Percentiles rank a stretch among this genome's conserved stretches.
phyloP scores from a whole-genome alignment of 2,888 invertebrate species.

The Xiphydria camelus region DNA sequence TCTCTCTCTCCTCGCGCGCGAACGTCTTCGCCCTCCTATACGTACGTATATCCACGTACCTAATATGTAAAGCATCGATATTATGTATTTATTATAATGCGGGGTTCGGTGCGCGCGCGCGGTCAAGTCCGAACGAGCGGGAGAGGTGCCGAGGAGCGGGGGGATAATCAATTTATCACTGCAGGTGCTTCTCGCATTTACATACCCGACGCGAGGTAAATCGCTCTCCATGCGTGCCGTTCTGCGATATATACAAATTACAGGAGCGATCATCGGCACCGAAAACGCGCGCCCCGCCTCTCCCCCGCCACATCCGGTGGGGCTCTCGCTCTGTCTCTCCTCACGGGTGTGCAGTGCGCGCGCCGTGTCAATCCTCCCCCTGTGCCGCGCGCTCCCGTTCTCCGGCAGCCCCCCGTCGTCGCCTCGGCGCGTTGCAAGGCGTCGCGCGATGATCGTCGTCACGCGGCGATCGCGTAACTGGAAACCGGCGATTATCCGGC shows the following conservation, averaged over 20 bases:
- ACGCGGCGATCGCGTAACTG: too few relatives aligned
- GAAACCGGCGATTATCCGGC: background rate
- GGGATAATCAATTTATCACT: slow-evolving; percentile 55
- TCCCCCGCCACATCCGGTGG: too few relatives aligned
- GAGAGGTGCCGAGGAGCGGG: slow-evolving; percentile 20
- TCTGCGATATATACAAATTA: background rate
- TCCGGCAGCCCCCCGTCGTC: too few relatives aligned
- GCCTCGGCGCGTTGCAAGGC: too few relatives aligned
- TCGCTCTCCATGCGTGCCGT: background rate
- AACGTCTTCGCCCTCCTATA: slow-evolving; percentile 26
- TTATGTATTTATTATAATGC: slow-evolving; percentile 53
- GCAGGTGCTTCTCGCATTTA: slow-evolving; percentile 51
- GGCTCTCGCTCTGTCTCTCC: too few relatives aligned
- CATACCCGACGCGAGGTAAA: slow-evolving; percentile 42
- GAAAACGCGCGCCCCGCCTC: too few relatives aligned
- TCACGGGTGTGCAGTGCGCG: too few relatives aligned
- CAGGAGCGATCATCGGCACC: background rate
- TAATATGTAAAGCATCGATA: slow-evolving; percentile 48
- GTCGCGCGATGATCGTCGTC: too few relatives aligned
- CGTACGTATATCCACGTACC: slow-evolving; percentile 10
- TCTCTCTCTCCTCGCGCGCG: background rate
- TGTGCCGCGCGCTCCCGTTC: too few relatives aligned
- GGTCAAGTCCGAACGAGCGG: slow-evolving; percentile 17
- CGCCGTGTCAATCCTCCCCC: too few relatives aligned
- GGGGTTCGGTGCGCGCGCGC: slow-evolving; percentile 24